A percentile compares a stretch with the other conserved stretches of the same genome.
These are phyloP conservation scores for Poeciliopsis retropinna DNA, from an alignment of 2,113 vertebrate genomes.

Conservation along the genomic window DNA sequence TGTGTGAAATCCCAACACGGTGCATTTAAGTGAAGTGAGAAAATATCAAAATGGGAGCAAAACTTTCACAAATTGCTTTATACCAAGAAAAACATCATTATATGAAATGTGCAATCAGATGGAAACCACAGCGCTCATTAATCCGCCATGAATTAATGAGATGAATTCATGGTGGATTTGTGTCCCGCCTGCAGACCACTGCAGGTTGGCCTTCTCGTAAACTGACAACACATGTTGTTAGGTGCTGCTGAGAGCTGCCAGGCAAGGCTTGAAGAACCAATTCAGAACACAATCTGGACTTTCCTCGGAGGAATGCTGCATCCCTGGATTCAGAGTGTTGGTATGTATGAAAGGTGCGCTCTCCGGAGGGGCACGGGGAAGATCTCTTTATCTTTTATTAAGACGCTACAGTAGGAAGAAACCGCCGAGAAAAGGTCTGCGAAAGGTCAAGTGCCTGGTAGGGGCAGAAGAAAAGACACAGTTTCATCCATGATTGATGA, in stretches of 20 bases:
- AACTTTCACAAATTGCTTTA: too few species aligned
- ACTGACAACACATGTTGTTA: constrained; percentile 22
- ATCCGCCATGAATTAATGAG: not conserved
- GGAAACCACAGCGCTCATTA: too few species aligned
- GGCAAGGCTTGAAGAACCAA: constrained; percentile 29
- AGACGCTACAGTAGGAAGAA: constrained; percentile 68
- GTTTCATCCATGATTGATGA: constrained; percentile 73
- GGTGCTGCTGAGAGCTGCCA: constrained; percentile 29
- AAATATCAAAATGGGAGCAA: too few species aligned
- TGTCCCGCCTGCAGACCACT: not conserved
- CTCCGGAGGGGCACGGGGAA: constrained; percentile 23
- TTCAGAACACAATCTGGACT: constrained; percentile 6
- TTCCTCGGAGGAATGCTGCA: not conserved
- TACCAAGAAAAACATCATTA: too few species aligned
- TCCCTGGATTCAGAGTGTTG: constrained; percentile 20
- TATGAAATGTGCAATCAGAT: too few species aligned
- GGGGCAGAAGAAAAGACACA: constrained; percentile 31
- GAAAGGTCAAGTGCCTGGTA: constrained; percentile 68
- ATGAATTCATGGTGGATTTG: not conserved
- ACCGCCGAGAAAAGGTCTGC: constrained; percentile 50
- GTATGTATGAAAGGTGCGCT: constrained; percentile 39
- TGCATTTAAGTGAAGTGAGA: not conserved
- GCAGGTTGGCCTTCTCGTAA: not conserved
- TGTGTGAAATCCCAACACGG: not conserved
- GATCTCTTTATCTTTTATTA: constrained; percentile 66